These are phyloP conservation scores for Mythimna lalbum DNA, from an alignment of 2,888 invertebrate species.

Conservation along the genomic window DNA sequence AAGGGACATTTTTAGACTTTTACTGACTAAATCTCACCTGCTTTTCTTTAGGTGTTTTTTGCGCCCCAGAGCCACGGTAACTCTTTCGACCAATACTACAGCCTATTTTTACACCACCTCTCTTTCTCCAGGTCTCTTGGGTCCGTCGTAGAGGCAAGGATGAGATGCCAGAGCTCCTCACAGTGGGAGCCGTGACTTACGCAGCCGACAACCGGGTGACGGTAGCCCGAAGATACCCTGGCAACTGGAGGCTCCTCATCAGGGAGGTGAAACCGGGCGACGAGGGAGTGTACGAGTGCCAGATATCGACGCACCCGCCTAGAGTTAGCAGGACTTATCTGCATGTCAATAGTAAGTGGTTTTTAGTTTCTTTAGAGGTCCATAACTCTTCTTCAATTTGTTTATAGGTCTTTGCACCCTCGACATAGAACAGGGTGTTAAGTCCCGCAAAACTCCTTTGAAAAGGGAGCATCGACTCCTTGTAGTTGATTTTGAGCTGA, in stretches of 20 bases:
- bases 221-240: slow-evolving; percentile 91
- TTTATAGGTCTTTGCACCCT: no score
- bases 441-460: no score
- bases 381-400: no score
- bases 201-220: slow-evolving; percentile 92
- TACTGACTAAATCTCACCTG: no score
- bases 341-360: slow-evolving; percentile 92
- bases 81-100: no score
- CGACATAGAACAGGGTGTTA: no score
- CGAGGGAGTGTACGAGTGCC: slow-evolving; percentile 93
- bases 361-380: neutral
- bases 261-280: slow-evolving; percentile 92
- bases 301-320: slow-evolving; percentile 94
- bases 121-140: slow-evolving; percentile 91
- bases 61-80: no score
- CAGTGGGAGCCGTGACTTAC: slow-evolving; percentile 93
- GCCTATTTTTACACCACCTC: no score
- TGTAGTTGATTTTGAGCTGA: no score
- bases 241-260: slow-evolving; percentile 92
- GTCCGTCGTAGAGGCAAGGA: slow-evolving; percentile 91
- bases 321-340: slow-evolving; percentile 92
- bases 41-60: no score
- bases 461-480: no score
- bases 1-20: no score
- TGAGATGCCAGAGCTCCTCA: slow-evolving; percentile 92